A percentile compares a stretch with the other conserved stretches of the same genome.
These are phyloP conservation scores for Hephaestus fuliginosus DNA, from an alignment of 2,797 vertebrate genomes.

Conservation along the genomic window DNA sequence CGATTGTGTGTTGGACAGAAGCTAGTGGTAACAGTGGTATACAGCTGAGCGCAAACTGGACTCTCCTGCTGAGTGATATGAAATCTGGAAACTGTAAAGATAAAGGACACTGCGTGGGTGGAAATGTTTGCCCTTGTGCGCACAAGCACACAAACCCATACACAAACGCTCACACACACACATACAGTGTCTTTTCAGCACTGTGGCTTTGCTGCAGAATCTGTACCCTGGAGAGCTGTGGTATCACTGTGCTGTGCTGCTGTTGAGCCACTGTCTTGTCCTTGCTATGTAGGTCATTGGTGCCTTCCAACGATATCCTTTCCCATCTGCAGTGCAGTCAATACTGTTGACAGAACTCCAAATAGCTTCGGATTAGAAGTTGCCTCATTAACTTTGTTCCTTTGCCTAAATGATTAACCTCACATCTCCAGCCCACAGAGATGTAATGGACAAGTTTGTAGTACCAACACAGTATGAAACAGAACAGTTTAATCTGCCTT, in stretches of 20 bases:
- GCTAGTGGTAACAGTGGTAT: slow-evolving; percentile 75
- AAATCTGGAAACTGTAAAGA: slow-evolving; percentile 60
- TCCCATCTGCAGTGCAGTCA: slow-evolving; percentile 79
- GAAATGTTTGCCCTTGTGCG: slow-evolving; percentile 30
- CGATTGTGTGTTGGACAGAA: slow-evolving; percentile 78
- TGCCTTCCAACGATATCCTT: slow-evolving; percentile 80
- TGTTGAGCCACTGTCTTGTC: slow-evolving; percentile 78
- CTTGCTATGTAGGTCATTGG: slow-evolving; percentile 82
- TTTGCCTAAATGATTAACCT: slow-evolving; percentile 79
- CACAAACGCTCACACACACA: slow-evolving; percentile 21
- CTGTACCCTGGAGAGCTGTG: slow-evolving; percentile 74
- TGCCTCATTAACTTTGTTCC: slow-evolving; percentile 82
- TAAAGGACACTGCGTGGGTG: slow-evolving; percentile 69
- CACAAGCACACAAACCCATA: slow-evolving; percentile 32
- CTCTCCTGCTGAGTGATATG: slow-evolving; percentile 72
- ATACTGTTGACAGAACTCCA: slow-evolving; percentile 82
- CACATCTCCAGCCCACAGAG: slow-evolving; percentile 44
- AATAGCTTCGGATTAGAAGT: slow-evolving; percentile 77
- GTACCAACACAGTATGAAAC: slow-evolving; percentile 6
- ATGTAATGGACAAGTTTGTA: slow-evolving; percentile 43
- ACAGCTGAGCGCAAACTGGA: slow-evolving; percentile 75
- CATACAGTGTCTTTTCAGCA: slow-evolving; percentile 30
- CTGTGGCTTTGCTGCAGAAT: slow-evolving; percentile 65
- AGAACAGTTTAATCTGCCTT: slow-evolving; percentile 45
- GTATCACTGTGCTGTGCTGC: slow-evolving; percentile 69